These are phyloP conservation scores for Nasonia giraulti DNA, from an alignment of 1,140 invertebrate species.

Conservation along the genomic window DNA sequence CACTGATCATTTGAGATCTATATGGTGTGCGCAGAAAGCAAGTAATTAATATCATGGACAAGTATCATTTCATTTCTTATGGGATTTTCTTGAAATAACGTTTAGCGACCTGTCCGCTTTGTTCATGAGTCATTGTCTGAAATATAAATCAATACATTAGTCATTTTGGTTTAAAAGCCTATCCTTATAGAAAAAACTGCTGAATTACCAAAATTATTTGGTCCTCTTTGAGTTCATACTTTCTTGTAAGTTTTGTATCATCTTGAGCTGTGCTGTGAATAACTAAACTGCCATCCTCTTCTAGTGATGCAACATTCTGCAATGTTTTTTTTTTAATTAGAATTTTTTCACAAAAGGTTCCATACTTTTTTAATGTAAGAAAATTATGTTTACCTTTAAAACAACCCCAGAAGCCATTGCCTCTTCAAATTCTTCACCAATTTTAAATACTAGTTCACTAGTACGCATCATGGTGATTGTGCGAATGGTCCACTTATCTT, in stretches of 20 bases:
- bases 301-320: slow-evolving; percentile 74
- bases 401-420: slow-evolving; percentile 64
- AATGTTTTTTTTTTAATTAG: slow-evolving; percentile 52
- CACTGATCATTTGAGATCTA: slow-evolving; percentile 3
- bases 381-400: slow-evolving; percentile 61
- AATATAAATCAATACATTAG: slow-evolving; percentile 54
- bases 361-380: not conserved
- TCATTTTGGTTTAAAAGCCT: not conserved
- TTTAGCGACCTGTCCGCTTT: slow-evolving; percentile 62
- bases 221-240: slow-evolving; percentile 76
- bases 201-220: slow-evolving; percentile 76
- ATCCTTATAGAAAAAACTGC: slow-evolving; percentile 19
- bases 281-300: slow-evolving; percentile 73
- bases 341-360: not conserved
- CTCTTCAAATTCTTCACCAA: slow-evolving; percentile 68
- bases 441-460: slow-evolving; percentile 60
- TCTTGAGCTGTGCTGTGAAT: slow-evolving; percentile 74
- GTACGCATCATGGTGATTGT: slow-evolving; percentile 72
- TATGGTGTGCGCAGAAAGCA: slow-evolving; percentile 24
- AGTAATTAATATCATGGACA: not conserved
- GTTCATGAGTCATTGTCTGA: slow-evolving; percentile 66
- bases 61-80: slow-evolving; percentile 45
- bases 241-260: slow-evolving; percentile 73
- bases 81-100: slow-evolving; percentile 62
- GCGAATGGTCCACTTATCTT: slow-evolving; percentile 77